phyloP scores from a whole-genome alignment of 2,888 invertebrate species.

The Noctua comes region DNA sequence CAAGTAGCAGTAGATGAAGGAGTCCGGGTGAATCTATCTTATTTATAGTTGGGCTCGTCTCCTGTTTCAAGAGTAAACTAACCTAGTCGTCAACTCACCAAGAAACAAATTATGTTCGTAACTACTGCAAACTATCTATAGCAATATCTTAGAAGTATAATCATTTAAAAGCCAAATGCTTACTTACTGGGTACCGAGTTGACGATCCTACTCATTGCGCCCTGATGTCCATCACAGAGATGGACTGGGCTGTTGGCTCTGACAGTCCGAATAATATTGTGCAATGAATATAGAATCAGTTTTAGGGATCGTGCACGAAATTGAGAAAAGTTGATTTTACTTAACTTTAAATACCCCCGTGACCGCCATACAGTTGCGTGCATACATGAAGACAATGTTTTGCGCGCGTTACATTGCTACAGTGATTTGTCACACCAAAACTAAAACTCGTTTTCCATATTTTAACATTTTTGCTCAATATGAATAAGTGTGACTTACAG shows the following conservation, averaged over 20 bases:
- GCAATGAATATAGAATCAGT: not conserved
- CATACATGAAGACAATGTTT: not conserved
- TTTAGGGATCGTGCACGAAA: not conserved
- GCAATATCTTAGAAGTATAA: not conserved
- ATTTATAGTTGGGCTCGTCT: constrained; percentile 17
- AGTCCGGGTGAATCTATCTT: constrained; percentile 5
- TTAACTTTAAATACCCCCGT: not conserved
- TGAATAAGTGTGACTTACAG: not conserved
- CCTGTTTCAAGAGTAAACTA: not conserved
- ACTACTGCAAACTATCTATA: not conserved
- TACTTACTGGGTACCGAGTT: constrained; percentile 4
- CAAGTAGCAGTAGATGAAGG: constrained; percentile 42
- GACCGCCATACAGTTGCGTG: not conserved
- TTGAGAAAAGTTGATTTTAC: not conserved
- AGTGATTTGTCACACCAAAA: not conserved
- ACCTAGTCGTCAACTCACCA: constrained; percentile 20
- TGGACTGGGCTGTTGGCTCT: not conserved
- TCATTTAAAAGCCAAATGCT: not conserved
- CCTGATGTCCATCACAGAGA: not conserved
- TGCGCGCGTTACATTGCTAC: not conserved
- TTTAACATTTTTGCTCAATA: not conserved
- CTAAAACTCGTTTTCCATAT: not conserved
- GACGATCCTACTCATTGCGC: constrained; percentile 21
- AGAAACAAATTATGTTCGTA: too few relatives aligned
- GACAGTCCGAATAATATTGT: not conserved